These are phyloP conservation scores for Gymnorhina tibicen DNA, from an alignment of 2,113 vertebrate genomes.

Conservation along the genomic window DNA sequence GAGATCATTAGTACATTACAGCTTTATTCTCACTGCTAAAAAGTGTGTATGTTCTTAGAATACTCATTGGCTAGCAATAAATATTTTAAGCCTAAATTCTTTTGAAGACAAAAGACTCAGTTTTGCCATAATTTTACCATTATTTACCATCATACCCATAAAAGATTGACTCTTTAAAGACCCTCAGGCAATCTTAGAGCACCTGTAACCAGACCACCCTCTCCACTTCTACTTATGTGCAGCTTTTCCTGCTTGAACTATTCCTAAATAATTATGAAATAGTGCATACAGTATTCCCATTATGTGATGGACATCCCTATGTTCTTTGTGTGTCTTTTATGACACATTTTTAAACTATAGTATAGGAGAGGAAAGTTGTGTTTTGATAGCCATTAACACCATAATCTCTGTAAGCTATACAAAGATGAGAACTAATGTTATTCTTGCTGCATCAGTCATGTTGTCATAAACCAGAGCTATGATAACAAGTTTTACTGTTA, in stretches of 20 bases:
- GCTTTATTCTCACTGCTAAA: not conserved
- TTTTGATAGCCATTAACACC: not conserved
- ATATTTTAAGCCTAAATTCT: not conserved
- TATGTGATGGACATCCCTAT: not conserved
- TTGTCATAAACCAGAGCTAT: not conserved
- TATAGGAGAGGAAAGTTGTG: not conserved
- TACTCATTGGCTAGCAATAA: not conserved
- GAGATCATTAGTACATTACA: not conserved
- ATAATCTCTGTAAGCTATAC: not conserved
- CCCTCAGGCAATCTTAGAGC: not conserved
- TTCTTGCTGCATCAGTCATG: not conserved
- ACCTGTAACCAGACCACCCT: not conserved
- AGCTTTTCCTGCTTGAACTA: not conserved
- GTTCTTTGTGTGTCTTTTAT: not conserved
- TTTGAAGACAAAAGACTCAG: not conserved
- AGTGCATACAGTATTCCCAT: fast-evolving
- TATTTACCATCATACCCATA: not conserved
- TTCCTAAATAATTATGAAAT: not conserved
- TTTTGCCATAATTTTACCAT: not conserved
- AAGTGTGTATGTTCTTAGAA: not conserved
- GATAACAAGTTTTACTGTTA: slow-evolving; percentile 15
- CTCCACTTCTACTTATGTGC: not conserved
- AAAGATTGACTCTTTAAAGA: not conserved
- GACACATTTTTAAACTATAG: not conserved
- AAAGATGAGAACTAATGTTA: not conserved